Base-by-base conservation (phyloP, 2,113 vertebrate genomes). In the Nesogale talazaci region DNA sequence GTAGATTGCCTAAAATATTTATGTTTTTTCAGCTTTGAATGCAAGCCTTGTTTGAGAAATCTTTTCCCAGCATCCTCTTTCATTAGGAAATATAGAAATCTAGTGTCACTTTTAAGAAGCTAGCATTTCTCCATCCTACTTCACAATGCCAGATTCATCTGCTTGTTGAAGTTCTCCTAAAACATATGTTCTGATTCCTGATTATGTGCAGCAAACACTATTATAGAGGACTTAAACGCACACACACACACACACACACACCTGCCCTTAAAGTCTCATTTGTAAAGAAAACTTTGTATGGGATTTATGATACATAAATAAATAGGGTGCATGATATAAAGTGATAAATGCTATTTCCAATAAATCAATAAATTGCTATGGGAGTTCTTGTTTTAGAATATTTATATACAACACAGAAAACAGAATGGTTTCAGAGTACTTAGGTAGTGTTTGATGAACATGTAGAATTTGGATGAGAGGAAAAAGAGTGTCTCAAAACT, bases 281-380 rank as follows among this genome's bases (percentile, higher is more conserved):
- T 92, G 57, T 72, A 88, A 81, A 15, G 17, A 83, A 61, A 90
- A 46, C 57, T 29, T 57, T 69, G 19, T 83, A 86, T 36, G 10
- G 76, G 76, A 74, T 56, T 93, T 83, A 67, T 88, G 61, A 46
- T 86, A 31, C 42, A 74, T 61, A 94, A 92, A 80, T 88, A 88
- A 90, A 27, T 86, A 93, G 42, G 69, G 23, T 83, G 79, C 27
- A 83, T 52, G 42, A 90, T 25, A 77, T 57, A 57, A 90, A 94
- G 59, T 74, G 34, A 92, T 75, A 95, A 88, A 86, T 83, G 17
- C 6, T 22, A 34, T 16, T 69, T 42, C 65, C 77, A 31, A 59
- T 65, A 81, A 92, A 92, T 95, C 83, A 77, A 81, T 94, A 57
- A 86, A 83, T 16, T 86, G 34, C 15, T 83, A 29, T 72, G 2